A percentile compares a stretch with the other conserved stretches of the same genome.
These are phyloP conservation scores for Teleiodes luculella DNA, from an alignment of 2,888 invertebrate genomes.

Conservation along the genomic window DNA sequence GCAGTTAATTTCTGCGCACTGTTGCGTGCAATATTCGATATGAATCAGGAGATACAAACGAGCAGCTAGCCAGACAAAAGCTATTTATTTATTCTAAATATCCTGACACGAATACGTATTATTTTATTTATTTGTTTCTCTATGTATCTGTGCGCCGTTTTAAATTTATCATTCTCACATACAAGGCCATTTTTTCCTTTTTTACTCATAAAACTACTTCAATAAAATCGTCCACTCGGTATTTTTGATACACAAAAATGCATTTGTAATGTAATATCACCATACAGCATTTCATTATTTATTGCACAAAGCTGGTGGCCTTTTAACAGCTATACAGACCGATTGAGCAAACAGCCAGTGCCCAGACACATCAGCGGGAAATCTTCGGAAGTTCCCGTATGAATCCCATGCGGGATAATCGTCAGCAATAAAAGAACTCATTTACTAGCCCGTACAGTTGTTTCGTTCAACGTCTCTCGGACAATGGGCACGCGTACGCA, in stretches of 20 bases:
- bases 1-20: constrained; percentile 13
- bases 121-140: no score
- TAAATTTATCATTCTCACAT: no score
- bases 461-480: constrained; percentile 62
- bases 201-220: no score
- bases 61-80: constrained; percentile 8
- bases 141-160: no score
- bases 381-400: constrained; percentile 33
- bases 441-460: constrained; percentile 54
- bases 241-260: no score
- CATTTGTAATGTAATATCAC: no score
- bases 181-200: no score
- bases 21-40: constrained; percentile 17
- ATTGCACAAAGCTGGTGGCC: background rate
- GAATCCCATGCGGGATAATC: constrained; percentile 44
- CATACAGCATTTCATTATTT: no score
- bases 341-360: background rate
- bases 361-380: constrained; percentile 30
- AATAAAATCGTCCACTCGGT: no score
- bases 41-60: constrained; percentile 14
- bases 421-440: constrained; percentile 54
- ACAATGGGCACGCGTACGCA: constrained; percentile 63
- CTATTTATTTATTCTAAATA: background rate
- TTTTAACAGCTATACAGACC: background rate
- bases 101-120: background rate